Evolutionary conservation across 2,113 vertebrate genomes (phyloP).

Genomic region (Anas platyrhynchos): DNA sequence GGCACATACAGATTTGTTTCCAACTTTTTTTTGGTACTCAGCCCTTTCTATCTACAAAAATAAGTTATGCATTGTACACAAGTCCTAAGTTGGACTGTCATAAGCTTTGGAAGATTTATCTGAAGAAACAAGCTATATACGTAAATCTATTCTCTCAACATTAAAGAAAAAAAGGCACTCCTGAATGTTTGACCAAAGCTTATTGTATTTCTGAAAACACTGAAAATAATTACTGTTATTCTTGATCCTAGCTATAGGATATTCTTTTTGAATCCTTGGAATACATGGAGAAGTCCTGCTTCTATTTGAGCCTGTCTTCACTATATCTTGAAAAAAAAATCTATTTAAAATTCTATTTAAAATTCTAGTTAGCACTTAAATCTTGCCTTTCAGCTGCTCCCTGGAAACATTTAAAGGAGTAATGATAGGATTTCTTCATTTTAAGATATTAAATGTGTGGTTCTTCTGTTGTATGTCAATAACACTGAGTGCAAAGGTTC

Average conservation of each 20-base stretch:
- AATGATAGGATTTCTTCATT: background rate
- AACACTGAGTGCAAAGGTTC: background rate
- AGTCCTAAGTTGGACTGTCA: background rate
- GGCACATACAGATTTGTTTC: background rate
- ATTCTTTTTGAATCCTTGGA: background rate
- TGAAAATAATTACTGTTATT: background rate
- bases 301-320: background rate
- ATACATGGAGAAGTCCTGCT: background rate
- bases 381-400: background rate
- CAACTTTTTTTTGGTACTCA: background rate
- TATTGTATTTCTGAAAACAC: background rate
- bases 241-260: background rate
- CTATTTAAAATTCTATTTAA: background rate
- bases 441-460: background rate
- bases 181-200: background rate
- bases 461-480: background rate
- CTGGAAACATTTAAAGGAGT: background rate
- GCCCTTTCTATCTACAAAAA: background rate
- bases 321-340: background rate
- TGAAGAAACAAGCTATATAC: background rate
- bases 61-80: background rate
- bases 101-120: background rate
- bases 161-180: background rate
- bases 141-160: background rate
- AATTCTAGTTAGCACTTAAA: background rate